These are phyloP conservation scores for Huso huso DNA, from an alignment of 2,797 vertebrate genomes.

Conservation along the genomic window DNA sequence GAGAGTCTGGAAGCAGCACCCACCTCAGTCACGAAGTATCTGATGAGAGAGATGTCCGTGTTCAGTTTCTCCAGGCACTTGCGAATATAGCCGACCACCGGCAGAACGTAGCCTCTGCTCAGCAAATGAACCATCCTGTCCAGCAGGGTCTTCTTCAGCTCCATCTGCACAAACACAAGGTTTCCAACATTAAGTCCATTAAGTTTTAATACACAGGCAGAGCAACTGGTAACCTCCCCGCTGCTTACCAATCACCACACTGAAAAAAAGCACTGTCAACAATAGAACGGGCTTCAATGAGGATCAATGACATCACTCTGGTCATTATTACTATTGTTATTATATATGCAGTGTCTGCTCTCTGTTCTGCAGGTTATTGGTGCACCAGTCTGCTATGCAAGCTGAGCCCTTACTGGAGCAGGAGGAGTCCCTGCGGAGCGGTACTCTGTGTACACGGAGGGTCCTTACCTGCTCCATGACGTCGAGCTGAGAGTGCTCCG, in stretches of 20 bases:
- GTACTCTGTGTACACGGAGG: no score
- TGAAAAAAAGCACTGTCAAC: no score
- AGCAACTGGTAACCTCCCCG: no score
- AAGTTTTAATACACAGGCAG: no score
- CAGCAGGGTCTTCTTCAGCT: conserved; percentile 94
- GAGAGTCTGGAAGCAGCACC: conserved; percentile 20
- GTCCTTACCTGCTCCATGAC: conserved; percentile 92
- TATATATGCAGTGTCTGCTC: no score
- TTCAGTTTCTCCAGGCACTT: conserved; percentile 94
- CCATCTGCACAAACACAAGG: conserved; percentile 55
- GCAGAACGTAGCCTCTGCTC: conserved; percentile 89
- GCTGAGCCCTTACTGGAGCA: neutral
- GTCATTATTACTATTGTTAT: no score
- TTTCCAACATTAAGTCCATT: no score
- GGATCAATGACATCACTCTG: no score
- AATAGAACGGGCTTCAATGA: no score
- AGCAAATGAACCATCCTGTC: conserved; percentile 95
- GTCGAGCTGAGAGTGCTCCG: conserved; percentile 93
- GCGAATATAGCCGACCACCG: conserved; percentile 89
- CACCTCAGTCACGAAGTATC: conserved; percentile 98
- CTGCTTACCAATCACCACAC: no score
- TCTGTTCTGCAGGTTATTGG: no score
- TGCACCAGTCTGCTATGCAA: no score
- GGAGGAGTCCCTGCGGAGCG: neutral
- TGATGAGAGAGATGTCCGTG: conserved; percentile 94